Evolutionary conservation across 2,113 vertebrate genomes (phyloP).

Genomic region (Nettapus auritus): DNA sequence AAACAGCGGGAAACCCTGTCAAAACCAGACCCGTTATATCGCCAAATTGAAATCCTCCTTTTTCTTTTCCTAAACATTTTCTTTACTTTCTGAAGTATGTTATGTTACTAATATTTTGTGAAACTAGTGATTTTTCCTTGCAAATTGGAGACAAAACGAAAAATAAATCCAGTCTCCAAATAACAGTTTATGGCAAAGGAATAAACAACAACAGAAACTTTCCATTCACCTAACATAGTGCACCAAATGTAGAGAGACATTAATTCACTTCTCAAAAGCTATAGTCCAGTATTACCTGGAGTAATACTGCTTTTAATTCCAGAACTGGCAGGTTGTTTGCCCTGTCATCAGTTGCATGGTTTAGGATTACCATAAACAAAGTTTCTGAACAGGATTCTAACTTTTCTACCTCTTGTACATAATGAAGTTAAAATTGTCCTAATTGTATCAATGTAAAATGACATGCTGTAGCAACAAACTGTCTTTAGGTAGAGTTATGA

Average conservation of each 20-base stretch:
- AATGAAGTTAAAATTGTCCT: background rate
- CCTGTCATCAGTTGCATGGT: background rate
- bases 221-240: background rate
- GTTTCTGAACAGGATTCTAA: background rate
- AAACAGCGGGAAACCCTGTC: background rate
- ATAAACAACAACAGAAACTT: constrained; percentile 3
- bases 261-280: background rate
- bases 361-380: background rate
- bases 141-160: background rate
- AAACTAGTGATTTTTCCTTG: background rate
- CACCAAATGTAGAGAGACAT: background rate
- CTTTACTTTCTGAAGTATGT: background rate
- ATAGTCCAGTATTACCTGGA: background rate
- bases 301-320: background rate
- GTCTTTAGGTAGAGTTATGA: background rate
- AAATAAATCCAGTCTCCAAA: background rate
- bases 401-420: background rate
- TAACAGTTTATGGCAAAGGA: background rate
- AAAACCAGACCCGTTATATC: background rate
- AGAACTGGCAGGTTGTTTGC: background rate
- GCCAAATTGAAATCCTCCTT: background rate
- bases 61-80: background rate
- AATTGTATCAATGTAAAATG: background rate
- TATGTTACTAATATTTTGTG: background rate
- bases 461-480: background rate